These are phyloP conservation scores for Aphelinus certus DNA, from an alignment of 1,140 invertebrate species.

Conservation along the genomic window DNA sequence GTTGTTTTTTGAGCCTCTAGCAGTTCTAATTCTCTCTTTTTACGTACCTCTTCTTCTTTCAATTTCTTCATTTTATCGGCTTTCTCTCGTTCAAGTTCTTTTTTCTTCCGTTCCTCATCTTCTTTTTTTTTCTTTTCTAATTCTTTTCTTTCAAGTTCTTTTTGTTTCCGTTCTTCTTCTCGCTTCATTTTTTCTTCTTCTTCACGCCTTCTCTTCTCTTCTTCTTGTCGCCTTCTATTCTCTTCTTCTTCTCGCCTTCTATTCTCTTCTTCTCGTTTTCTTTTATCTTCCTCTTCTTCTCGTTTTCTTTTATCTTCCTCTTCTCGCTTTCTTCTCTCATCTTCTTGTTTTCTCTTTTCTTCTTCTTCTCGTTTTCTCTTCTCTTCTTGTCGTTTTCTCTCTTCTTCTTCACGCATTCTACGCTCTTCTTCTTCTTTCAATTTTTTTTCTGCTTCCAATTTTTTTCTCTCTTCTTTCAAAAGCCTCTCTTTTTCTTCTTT, in stretches of 20 bases:
- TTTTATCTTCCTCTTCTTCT: too few relatives aligned
- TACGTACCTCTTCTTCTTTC: constrained; percentile 37
- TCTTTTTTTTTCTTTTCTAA: constrained; percentile 39
- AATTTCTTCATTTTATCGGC: constrained; percentile 40
- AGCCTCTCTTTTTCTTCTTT: constrained; percentile 23
- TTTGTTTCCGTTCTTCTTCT: constrained; percentile 40
- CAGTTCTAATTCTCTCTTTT: constrained; percentile 34
- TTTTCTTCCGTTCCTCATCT: constrained; percentile 40
- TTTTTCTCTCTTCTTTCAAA: constrained; percentile 30
- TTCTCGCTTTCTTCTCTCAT: constrained; percentile 26
- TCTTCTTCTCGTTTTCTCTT: constrained; percentile 23
- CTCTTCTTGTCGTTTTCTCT: constrained; percentile 16
- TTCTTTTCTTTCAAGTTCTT: constrained; percentile 38
- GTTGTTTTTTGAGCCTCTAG: constrained; percentile 13
- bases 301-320: constrained; percentile 22
- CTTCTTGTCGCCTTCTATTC: constrained; percentile 22
- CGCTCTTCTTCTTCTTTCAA: constrained; percentile 19
- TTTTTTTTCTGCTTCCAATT: constrained; percentile 24
- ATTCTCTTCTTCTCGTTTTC: constrained; percentile 18
- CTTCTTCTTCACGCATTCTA: constrained; percentile 19
- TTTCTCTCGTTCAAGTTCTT: constrained; percentile 38
- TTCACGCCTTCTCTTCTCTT: constrained; percentile 9
- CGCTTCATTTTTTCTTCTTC: constrained; percentile 36
- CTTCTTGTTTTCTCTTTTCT: neutral
- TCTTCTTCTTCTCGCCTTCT: constrained; percentile 24